Evolutionary conservation across 1,140 invertebrate species (phyloP).

Genomic region (Ceratina australensis): DNA sequence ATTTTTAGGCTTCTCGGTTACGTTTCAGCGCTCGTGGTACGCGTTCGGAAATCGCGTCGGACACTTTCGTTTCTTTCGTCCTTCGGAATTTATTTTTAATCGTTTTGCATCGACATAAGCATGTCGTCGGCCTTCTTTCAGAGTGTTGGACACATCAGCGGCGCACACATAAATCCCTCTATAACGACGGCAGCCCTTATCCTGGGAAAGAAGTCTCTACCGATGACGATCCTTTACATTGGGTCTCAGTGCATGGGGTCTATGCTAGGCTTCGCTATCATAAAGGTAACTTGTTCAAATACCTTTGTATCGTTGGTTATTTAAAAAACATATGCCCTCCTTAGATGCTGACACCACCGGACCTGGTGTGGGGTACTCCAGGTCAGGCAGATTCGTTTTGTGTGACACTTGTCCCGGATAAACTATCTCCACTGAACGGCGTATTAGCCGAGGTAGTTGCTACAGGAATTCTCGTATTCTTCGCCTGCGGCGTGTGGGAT

Average conservation of each 20-base stretch:
- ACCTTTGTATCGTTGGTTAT: not conserved
- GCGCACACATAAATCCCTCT: slow-evolving; percentile 88
- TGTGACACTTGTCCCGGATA: slow-evolving; percentile 79
- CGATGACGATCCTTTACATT: slow-evolving; percentile 85
- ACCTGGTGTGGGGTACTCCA: slow-evolving; percentile 57
- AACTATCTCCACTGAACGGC: slow-evolving; percentile 76
- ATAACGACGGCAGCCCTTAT: slow-evolving; percentile 86
- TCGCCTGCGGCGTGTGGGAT: slow-evolving; percentile 85
- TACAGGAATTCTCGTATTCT: slow-evolving; percentile 81
- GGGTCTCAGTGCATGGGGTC: slow-evolving; percentile 86
- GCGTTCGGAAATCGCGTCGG: too few species aligned
- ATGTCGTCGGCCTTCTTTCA: slow-evolving; percentile 37
- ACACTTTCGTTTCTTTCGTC: not conserved
- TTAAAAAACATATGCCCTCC: slow-evolving; percentile 27
- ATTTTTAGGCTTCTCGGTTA: slow-evolving; percentile 4
- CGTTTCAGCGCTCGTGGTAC: not conserved
- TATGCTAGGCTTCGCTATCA: slow-evolving; percentile 83
- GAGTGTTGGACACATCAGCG: slow-evolving; percentile 82
- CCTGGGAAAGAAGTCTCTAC: slow-evolving; percentile 83
- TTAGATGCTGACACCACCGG: slow-evolving; percentile 77
- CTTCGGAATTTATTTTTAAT: not conserved
- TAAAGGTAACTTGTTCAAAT: not conserved
- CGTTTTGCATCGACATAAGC: not conserved
- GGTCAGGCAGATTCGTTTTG: slow-evolving; percentile 77
- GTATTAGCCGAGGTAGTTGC: slow-evolving; percentile 82